Conservation (phyloP, 2,113 vertebrate genomes). For the Empidonax alnorum region DNA sequence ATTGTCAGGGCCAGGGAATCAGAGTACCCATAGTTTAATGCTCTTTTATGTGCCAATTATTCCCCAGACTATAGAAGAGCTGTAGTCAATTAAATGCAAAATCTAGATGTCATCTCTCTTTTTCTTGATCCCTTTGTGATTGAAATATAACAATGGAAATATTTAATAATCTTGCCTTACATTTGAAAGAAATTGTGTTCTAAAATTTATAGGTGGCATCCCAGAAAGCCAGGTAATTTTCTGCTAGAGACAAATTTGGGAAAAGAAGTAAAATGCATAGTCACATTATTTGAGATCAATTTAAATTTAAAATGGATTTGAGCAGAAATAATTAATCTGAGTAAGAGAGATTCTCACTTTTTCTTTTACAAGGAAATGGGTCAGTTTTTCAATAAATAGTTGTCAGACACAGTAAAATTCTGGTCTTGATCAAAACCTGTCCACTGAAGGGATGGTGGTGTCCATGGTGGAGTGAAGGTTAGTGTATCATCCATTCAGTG, state of each 20-base stretch:
- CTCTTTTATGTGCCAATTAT: constrained; percentile 51
- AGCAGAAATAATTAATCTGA: background rate
- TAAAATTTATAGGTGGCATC: background rate
- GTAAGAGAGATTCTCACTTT: background rate
- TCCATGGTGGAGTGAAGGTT: background rate
- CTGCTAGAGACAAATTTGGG: background rate
- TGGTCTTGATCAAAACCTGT: background rate
- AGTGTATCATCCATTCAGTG: background rate
- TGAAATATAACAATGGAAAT: background rate
- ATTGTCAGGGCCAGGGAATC: constrained; percentile 4
- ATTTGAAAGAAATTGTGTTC: background rate
- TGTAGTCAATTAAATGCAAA: constrained; percentile 58
- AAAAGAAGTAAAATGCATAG: background rate
- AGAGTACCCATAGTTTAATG: constrained; percentile 28
- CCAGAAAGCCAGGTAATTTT: background rate
- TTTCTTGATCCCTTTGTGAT: constrained; percentile 18
- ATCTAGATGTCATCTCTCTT: constrained; percentile 26
- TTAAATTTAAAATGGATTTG: background rate
- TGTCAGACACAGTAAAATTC: background rate
- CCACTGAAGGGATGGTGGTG: background rate
- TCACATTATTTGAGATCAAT: background rate
- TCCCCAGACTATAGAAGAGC: constrained; percentile 35
- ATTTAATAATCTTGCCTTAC: background rate
- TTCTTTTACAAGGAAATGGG: background rate
- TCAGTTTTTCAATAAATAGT: background rate